Percentiles rank a stretch among this genome's conserved stretches.
phyloP scores from a whole-genome alignment of 2,888 invertebrate species.

The Drosophila anomelani region DNA sequence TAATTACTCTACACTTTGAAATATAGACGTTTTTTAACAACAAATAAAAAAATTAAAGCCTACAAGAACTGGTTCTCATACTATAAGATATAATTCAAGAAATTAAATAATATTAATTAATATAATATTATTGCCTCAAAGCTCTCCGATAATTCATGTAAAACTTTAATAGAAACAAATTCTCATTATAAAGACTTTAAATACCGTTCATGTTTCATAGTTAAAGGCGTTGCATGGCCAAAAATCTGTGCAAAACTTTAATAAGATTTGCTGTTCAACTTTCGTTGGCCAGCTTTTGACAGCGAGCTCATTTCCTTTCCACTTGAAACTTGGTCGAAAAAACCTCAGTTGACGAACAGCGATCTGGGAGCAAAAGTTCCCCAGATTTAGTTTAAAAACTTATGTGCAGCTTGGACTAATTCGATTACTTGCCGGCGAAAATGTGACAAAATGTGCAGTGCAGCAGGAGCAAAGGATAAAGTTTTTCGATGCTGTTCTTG shows the following conservation, averaged over 20 bases:
- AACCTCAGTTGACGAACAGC: slow-evolving; percentile 27
- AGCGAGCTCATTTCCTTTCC: slow-evolving; percentile 31
- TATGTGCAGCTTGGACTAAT: slow-evolving; percentile 49
- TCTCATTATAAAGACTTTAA: neutral
- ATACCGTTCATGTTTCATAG: slow-evolving; percentile 5
- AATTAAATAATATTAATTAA: too few relatives aligned
- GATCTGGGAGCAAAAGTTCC: slow-evolving; percentile 51
- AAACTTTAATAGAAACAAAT: neutral
- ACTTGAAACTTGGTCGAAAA: slow-evolving; percentile 29
- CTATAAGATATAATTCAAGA: too few relatives aligned
- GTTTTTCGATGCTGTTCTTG: slow-evolving; percentile 10
- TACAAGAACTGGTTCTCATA: too few relatives aligned
- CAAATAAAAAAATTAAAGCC: too few relatives aligned
- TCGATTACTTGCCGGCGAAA: slow-evolving; percentile 61
- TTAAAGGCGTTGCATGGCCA: slow-evolving; percentile 1
- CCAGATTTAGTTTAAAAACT: slow-evolving; percentile 51
- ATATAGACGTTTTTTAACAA: too few relatives aligned
- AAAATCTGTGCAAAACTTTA: slow-evolving; percentile 16
- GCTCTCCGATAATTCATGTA: neutral
- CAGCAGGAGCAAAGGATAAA: slow-evolving; percentile 13
- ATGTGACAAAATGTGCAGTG: slow-evolving; percentile 53
- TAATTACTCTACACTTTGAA: too few relatives aligned
- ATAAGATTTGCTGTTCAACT: slow-evolving; percentile 25
- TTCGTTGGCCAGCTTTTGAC: slow-evolving; percentile 29
- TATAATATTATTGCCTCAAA: neutral